A percentile compares a stretch with the other conserved stretches of the same genome.
Conservation (phyloP, 2,888 invertebrate genomes). For the Reticulitermes lucifugus region DNA sequence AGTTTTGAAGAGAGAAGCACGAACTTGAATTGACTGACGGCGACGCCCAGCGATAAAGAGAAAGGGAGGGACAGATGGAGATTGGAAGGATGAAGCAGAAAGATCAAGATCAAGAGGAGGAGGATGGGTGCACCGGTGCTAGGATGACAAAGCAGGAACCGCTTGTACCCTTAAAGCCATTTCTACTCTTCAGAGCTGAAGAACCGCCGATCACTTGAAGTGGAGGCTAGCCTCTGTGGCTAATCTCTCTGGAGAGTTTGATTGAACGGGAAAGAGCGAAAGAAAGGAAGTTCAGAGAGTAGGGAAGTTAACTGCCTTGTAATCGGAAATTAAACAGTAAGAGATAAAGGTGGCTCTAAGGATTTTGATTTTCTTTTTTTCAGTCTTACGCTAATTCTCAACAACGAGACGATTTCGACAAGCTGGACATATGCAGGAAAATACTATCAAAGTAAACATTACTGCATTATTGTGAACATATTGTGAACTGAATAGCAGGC, state of each 20-base stretch:
- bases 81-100: slow-evolving; percentile 9
- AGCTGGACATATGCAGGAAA: too few species aligned
- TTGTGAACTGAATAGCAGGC: too few species aligned
- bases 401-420: too few species aligned
- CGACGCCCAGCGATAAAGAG: slow-evolving; percentile 27
- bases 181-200: slow-evolving; percentile 19
- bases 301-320: too few species aligned
- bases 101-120: background rate
- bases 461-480: too few species aligned
- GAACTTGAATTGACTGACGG: slow-evolving; percentile 43
- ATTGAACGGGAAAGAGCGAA: background rate
- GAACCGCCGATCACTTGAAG: slow-evolving; percentile 42
- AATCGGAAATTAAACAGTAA: too few species aligned
- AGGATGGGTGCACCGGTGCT: slow-evolving; percentile 36
- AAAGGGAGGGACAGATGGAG: slow-evolving; percentile 26
- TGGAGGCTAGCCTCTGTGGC: slow-evolving; percentile 19
- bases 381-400: too few species aligned
- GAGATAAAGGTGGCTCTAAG: too few species aligned
- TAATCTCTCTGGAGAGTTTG: background rate
- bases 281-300: too few species aligned
- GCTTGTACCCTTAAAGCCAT: slow-evolving; percentile 19
- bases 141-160: slow-evolving; percentile 46
- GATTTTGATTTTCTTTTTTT: too few species aligned
- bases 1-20: slow-evolving; percentile 38
- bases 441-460: too few species aligned